Percentiles rank a stretch among this genome's conserved stretches.
These are phyloP conservation scores for Toxotes lorentzi DNA, from an alignment of 2,797 vertebrate genomes.

Conservation along the genomic window DNA sequence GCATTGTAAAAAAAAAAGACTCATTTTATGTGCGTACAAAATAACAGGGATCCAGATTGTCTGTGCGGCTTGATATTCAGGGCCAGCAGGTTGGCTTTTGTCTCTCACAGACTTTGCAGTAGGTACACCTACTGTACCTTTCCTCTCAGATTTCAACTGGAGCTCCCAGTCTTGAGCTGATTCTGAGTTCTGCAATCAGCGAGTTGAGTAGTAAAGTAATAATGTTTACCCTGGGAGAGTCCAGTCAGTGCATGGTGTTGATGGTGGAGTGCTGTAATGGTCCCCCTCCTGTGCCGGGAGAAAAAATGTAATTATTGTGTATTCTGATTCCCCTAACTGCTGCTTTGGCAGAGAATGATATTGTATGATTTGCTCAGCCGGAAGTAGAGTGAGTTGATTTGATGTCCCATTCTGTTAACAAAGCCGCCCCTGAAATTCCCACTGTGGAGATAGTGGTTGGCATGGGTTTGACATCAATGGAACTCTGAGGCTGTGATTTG, in stretches of 20 bases:
- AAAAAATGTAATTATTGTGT: slow-evolving; percentile 97
- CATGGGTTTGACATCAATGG: slow-evolving; percentile 92
- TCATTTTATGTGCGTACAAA: not conserved
- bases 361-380: slow-evolving; percentile 99
- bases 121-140: slow-evolving; percentile 43
- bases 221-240: slow-evolving; percentile 84
- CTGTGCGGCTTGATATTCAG: not conserved
- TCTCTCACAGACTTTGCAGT: slow-evolving; percentile 28
- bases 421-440: slow-evolving; percentile 94
- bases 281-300: slow-evolving; percentile 89
- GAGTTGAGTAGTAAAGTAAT: slow-evolving; percentile 80
- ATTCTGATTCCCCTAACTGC: slow-evolving; percentile 95
- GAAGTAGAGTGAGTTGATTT: slow-evolving; percentile 99
- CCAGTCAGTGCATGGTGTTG: slow-evolving; percentile 86
- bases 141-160: slow-evolving; percentile 47
- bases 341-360: slow-evolving; percentile 96
- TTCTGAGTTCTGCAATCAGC: slow-evolving; percentile 81
- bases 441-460: slow-evolving; percentile 93
- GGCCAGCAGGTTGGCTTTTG: not conserved
- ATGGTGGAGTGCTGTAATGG: slow-evolving; percentile 89
- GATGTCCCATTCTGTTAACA: slow-evolving; percentile 98
- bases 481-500: slow-evolving; percentile 97
- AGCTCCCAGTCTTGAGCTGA: slow-evolving; percentile 63
- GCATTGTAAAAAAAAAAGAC: not conserved
- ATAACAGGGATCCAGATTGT: not conserved